Conservation (phyloP, 1,140 invertebrate genomes). For the Brachionus asplanchnoidis region DNA sequence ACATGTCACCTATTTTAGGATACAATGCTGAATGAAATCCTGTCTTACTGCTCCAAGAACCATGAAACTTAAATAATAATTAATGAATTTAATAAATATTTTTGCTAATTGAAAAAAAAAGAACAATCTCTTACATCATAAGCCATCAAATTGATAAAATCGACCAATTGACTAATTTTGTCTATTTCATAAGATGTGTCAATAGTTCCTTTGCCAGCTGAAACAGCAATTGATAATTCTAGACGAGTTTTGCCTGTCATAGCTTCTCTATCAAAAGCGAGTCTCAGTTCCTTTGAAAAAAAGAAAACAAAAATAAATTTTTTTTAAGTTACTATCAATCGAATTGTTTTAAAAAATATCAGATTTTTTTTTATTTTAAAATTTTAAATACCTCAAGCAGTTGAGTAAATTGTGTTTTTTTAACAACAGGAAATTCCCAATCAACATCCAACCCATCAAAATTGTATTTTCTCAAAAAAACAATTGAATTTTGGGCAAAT, state of each 20-base stretch:
- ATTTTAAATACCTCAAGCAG: slow-evolving; percentile 33
- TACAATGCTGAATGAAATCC: slow-evolving; percentile 30
- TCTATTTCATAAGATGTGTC: slow-evolving; percentile 69
- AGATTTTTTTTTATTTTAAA: not conserved
- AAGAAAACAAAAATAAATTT: not conserved
- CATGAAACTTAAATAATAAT: not conserved
- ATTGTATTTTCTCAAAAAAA: slow-evolving; percentile 58
- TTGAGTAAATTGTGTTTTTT: slow-evolving; percentile 43
- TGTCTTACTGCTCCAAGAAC: slow-evolving; percentile 14
- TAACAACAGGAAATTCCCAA: slow-evolving; percentile 48
- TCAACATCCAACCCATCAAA: slow-evolving; percentile 46
- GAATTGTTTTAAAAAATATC: not conserved
- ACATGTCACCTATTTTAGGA: not conserved
- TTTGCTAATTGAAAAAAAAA: not conserved
- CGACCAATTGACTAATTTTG: slow-evolving; percentile 73
- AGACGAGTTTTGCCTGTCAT: slow-evolving; percentile 66
- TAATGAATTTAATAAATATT: not conserved
- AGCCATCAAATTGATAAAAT: slow-evolving; percentile 86
- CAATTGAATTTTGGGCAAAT: slow-evolving; percentile 42
- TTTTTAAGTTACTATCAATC: not conserved
- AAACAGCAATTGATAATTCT: slow-evolving; percentile 56
- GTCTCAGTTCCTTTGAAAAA: slow-evolving; percentile 41
- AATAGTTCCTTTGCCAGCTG: slow-evolving; percentile 44
- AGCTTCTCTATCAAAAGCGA: slow-evolving; percentile 43
- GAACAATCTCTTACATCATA: slow-evolving; percentile 73